Conservation (phyloP, 2,113 vertebrate genomes). For the Phylloscopus whistleri region DNA sequence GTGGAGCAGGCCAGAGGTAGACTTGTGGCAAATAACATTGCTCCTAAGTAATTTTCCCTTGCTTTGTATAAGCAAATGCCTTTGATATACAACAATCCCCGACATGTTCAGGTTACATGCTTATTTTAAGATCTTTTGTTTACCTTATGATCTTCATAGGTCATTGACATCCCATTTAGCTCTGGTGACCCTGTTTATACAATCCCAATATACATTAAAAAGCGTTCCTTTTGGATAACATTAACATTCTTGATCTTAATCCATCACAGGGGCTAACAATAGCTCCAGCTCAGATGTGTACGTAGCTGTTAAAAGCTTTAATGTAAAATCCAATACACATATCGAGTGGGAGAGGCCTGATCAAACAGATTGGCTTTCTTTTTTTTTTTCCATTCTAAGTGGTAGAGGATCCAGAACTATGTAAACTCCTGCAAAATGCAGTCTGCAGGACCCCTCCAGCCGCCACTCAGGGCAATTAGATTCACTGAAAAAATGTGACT, state of each 20-base stretch:
- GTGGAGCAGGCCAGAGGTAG: slow-evolving; percentile 58
- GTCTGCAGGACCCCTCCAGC: neutral
- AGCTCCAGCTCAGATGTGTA: slow-evolving; percentile 74
- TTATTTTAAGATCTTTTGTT: slow-evolving; percentile 87
- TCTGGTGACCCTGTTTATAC: slow-evolving; percentile 84
- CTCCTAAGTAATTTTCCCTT: slow-evolving; percentile 73
- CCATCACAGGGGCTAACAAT: slow-evolving; percentile 83
- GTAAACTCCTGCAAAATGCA: slow-evolving; percentile 58
- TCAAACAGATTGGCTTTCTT: slow-evolving; percentile 78
- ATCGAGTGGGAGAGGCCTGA: slow-evolving; percentile 72
- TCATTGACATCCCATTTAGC: slow-evolving; percentile 87
- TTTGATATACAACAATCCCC: slow-evolving; percentile 74
- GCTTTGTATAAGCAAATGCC: slow-evolving; percentile 76
- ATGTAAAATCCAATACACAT: slow-evolving; percentile 74
- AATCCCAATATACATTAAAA: slow-evolving; percentile 86
- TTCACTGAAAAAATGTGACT: neutral
- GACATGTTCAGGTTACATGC: slow-evolving; percentile 78
- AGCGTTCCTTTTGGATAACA: slow-evolving; percentile 81
- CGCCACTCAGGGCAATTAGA: neutral
- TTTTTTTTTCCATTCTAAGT: slow-evolving; percentile 62
- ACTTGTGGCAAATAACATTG: slow-evolving; percentile 70
- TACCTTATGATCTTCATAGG: slow-evolving; percentile 85
- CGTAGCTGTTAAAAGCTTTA: slow-evolving; percentile 80
- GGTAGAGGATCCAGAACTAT: slow-evolving; percentile 64
- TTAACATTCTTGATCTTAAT: slow-evolving; percentile 86